phyloP scores from a whole-genome alignment of 2,113 vertebrate genomes.

The Brienomyrus longianalis region DNA sequence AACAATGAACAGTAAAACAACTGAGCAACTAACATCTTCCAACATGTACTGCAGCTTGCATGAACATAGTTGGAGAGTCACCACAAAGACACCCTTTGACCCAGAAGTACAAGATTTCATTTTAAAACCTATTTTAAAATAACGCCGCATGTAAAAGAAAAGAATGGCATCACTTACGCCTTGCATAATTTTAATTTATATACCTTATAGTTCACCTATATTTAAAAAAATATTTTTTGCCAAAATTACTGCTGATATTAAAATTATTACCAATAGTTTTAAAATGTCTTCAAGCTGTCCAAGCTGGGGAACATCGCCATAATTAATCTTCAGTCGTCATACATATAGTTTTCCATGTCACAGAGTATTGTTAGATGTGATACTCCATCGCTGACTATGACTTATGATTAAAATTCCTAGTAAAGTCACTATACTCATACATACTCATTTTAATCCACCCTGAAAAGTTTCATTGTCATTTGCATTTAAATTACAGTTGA shows the following conservation, averaged over 20 bases:
- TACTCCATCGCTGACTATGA: neutral
- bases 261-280: neutral
- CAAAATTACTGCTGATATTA: neutral
- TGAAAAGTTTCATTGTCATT: neutral
- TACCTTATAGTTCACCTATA: neutral
- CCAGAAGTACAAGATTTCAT: neutral
- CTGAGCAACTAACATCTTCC: neutral
- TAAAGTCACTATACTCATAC: neutral
- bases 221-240: neutral
- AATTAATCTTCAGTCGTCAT: neutral
- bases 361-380: neutral
- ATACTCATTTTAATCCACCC: neutral
- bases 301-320: neutral
- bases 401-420: neutral
- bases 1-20: neutral
- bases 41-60: neutral
- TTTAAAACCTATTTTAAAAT: neutral
- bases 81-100: neutral
- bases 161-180: neutral
- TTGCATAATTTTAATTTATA: neutral
- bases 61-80: neutral
- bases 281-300: neutral
- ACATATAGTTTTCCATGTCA: neutral
- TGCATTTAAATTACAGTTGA: neutral
- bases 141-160: neutral